phyloP scores from a whole-genome alignment of 2,113 vertebrate species.

The Cnemophilus loriae region DNA sequence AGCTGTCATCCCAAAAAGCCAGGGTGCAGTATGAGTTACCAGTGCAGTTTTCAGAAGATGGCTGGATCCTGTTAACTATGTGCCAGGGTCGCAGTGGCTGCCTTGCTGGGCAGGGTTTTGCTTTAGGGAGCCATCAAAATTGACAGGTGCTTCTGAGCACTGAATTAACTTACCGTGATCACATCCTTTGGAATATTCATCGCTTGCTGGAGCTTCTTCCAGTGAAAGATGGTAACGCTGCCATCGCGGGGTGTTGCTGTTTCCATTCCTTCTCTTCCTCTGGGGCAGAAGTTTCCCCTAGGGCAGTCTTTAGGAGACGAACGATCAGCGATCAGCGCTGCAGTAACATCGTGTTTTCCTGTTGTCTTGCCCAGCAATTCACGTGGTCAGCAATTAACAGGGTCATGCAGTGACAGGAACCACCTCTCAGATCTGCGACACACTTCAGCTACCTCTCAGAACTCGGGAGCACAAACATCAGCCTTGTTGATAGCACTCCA shows the following conservation, averaged over 20 bases:
- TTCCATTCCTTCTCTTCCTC: neutral
- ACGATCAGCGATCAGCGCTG: rapidly evolving
- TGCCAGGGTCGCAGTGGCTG: neutral
- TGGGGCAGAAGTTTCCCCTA: neutral
- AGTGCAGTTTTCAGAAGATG: neutral
- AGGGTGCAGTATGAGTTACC: neutral
- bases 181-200: neutral
- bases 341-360: neutral
- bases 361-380: neutral
- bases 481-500: neutral
- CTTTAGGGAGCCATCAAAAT: neutral
- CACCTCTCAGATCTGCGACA: neutral
- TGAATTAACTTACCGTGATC: neutral
- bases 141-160: neutral
- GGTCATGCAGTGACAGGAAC: neutral
- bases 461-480: neutral
- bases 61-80: neutral
- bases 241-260: neutral
- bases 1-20: neutral
- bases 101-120: neutral
- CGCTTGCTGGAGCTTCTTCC: neutral
- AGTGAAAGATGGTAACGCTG: neutral
- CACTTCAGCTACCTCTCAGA: neutral
- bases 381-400: neutral
- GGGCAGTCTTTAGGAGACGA: neutral